phyloP scores from a whole-genome alignment of 2,888 invertebrate genomes.

The Eledone cirrhosa region DNA sequence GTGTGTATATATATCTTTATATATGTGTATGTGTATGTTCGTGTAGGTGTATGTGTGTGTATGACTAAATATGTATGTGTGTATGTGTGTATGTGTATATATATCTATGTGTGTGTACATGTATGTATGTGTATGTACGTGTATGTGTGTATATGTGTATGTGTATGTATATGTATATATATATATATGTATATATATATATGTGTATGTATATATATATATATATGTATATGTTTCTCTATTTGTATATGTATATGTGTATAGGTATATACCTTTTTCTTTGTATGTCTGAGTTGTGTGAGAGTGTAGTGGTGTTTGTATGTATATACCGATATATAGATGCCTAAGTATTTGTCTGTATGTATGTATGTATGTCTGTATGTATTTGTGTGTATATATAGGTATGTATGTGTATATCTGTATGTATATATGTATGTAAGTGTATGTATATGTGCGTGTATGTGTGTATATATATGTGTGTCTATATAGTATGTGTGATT shows the following conservation, averaged over 20 bases:
- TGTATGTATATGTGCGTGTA: conserved; percentile 30
- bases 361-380: conserved; percentile 10
- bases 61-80: background rate
- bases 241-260: too few species aligned
- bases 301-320: too few species aligned
- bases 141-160: conserved; percentile 29
- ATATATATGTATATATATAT: conserved; percentile 29
- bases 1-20: too few species aligned
- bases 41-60: too few species aligned
- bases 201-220: conserved; percentile 31
- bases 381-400: background rate
- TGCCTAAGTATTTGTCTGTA: too few species aligned
- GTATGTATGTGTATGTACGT: conserved; percentile 28
- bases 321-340: too few species aligned
- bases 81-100: conserved; percentile 10
- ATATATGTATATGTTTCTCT: too few species aligned
- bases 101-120: conserved; percentile 4
- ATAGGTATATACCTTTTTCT: too few species aligned
- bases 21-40: too few species aligned
- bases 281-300: too few species aligned
- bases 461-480: conserved; percentile 31
- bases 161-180: conserved; percentile 31
- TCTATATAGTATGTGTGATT: too few species aligned
- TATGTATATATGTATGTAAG: conserved; percentile 22
- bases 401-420: conserved; percentile 25